These are phyloP conservation scores for Oreochromis mossambicus DNA, from an alignment of 2,797 vertebrate species.

Conservation along the genomic window DNA sequence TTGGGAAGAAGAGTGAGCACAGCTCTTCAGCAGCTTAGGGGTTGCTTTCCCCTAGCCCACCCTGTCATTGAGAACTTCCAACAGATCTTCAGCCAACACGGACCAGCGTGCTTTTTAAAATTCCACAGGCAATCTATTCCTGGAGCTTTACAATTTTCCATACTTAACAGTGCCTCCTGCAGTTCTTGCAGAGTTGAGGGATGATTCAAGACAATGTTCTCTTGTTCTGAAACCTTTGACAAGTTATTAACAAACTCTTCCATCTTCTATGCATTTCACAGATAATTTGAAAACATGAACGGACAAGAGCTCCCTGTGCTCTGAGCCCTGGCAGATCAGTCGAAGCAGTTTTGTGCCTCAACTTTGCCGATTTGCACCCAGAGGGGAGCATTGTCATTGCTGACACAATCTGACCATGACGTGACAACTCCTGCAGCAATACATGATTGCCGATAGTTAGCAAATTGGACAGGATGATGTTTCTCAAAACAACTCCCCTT, in stretches of 20 bases:
- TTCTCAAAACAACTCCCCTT: background rate
- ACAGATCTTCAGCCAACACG: background rate
- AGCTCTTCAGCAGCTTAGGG: background rate
- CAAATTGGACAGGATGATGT: background rate
- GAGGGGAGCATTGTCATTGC: background rate
- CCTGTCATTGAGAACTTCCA: background rate
- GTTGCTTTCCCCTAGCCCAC: background rate
- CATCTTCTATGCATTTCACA: background rate
- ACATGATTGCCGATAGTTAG: background rate
- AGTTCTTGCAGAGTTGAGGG: background rate
- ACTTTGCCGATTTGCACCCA: background rate
- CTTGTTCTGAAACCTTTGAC: background rate
- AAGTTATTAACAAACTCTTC: background rate
- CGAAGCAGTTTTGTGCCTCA: background rate
- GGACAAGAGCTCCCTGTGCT: background rate
- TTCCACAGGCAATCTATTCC: background rate
- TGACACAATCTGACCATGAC: background rate
- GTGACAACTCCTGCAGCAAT: background rate
- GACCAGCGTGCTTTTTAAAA: background rate
- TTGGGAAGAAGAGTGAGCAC: background rate
- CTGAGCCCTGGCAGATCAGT: background rate
- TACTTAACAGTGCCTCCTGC: background rate
- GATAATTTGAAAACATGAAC: background rate
- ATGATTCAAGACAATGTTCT: background rate
- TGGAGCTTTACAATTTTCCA: background rate